Percentiles rank a stretch among this genome's conserved stretches.
Evolutionary conservation across 2,888 invertebrate species (phyloP).

Genomic region (Axea sp.): DNA sequence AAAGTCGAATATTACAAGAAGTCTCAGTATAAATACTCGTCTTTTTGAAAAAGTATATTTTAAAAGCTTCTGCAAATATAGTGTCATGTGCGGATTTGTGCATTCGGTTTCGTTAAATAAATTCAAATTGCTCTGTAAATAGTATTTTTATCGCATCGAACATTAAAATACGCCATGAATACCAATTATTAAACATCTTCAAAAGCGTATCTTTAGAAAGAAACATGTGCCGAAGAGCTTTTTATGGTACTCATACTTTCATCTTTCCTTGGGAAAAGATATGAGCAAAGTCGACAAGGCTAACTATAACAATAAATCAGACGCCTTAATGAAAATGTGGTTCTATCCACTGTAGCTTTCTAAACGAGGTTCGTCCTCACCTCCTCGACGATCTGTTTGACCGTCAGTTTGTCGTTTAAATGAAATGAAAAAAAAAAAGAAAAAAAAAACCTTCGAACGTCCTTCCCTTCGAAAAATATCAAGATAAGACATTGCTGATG

Average conservation of each 20-base stretch:
- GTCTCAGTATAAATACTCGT: no score
- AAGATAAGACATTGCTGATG: slow-evolving; percentile 68
- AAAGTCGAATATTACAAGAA: no score
- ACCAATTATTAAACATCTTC: no score
- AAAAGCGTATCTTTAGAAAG: slow-evolving; percentile 16
- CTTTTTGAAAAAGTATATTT: no score
- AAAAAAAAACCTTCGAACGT: slow-evolving; percentile 67
- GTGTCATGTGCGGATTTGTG: no score
- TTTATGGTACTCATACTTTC: slow-evolving; percentile 45
- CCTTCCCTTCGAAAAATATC: slow-evolving; percentile 70
- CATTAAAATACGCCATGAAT: no score
- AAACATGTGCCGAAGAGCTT: slow-evolving; percentile 60
- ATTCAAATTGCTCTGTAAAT: no score
- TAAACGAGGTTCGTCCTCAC: slow-evolving; percentile 42
- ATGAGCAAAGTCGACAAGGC: slow-evolving; percentile 69
- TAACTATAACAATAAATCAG: slow-evolving; percentile 74
- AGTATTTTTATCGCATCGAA: no score
- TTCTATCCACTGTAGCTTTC: slow-evolving; percentile 67
- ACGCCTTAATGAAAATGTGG: slow-evolving; percentile 73
- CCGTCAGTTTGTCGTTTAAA: slow-evolving; percentile 64
- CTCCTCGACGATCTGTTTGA: slow-evolving; percentile 45
- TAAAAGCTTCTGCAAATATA: no score
- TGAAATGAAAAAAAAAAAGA: slow-evolving; percentile 70
- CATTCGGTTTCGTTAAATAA: no score
- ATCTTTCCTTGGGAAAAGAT: slow-evolving; percentile 56